These are phyloP conservation scores for Tipula helvola DNA, from an alignment of 2,888 invertebrate species.

Conservation along the genomic window DNA sequence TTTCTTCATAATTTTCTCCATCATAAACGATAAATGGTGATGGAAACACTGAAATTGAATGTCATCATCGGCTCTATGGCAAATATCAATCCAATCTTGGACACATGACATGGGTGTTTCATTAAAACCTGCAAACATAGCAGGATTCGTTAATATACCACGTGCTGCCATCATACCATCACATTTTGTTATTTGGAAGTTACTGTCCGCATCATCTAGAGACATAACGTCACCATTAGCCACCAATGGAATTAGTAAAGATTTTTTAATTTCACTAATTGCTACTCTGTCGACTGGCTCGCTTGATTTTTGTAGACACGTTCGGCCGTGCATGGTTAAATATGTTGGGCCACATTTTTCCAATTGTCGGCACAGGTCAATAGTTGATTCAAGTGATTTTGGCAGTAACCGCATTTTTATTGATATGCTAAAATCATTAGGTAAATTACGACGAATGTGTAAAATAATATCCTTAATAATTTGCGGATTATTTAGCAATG, in stretches of 20 bases:
- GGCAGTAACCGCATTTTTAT: constrained; percentile 71
- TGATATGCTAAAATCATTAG: constrained; percentile 68
- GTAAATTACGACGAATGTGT: constrained; percentile 58
- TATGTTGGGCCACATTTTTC: constrained; percentile 82
- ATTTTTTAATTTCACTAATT: constrained; percentile 56
- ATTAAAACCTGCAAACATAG: constrained; percentile 62
- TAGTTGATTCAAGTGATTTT: constrained; percentile 40
- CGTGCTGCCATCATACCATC: constrained; percentile 87
- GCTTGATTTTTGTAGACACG: constrained; percentile 64
- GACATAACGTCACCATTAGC: constrained; percentile 85
- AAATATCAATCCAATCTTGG: constrained; percentile 67
- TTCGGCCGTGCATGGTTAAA: constrained; percentile 84
- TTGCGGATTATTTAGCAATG: constrained; percentile 71
- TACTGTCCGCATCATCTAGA: constrained; percentile 52
- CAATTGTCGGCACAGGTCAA: constrained; percentile 65
- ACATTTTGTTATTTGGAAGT: constrained; percentile 56
- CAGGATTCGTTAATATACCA: constrained; percentile 82
- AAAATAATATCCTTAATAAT: constrained; percentile 66
- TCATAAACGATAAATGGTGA: constrained; percentile 94
- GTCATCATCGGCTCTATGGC: constrained; percentile 44
- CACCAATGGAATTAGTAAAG: constrained; percentile 67
- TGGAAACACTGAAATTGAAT: constrained; percentile 79
- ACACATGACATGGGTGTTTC: constrained; percentile 65
- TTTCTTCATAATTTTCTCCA: constrained; percentile 66
- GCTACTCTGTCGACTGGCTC: constrained; percentile 58